phyloP scores from a whole-genome alignment of 1,140 invertebrate genomes.

The Zaprionus capensis region DNA sequence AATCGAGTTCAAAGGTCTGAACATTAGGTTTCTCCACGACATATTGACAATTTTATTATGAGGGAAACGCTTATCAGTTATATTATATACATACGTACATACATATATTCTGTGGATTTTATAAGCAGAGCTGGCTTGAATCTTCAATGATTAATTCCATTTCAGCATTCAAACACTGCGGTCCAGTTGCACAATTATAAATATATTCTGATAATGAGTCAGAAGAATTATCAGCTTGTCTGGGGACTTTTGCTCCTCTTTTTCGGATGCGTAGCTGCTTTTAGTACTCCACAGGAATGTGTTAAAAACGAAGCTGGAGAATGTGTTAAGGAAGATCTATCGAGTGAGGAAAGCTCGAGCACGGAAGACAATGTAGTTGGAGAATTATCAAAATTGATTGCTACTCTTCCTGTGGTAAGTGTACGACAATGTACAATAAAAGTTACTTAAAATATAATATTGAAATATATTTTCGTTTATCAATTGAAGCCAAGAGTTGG shows the following conservation, averaged over 20 bases:
- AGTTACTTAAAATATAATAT: neutral
- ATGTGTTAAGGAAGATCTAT: neutral
- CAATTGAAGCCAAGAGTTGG: neutral
- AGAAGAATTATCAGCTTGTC: neutral
- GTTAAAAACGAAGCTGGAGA: neutral
- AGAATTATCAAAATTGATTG: neutral
- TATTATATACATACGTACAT: neutral
- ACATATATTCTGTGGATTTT: no score
- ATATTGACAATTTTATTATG: no score
- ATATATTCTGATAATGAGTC: neutral
- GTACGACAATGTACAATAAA: neutral
- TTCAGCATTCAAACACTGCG: neutral
- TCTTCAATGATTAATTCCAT: neutral
- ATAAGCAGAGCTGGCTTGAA: neutral
- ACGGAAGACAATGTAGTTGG: neutral
- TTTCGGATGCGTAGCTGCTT: neutral
- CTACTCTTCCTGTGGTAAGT: neutral
- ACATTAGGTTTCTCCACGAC: no score
- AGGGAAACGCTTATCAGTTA: no score
- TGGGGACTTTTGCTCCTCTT: neutral
- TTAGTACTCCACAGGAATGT: neutral
- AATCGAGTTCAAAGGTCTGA: no score
- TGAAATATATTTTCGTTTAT: neutral
- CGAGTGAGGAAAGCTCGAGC: neutral
- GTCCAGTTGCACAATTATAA: neutral